Evolutionary conservation across 2,797 vertebrate genomes (phyloP).

Genomic region (Tangara arthus): DNA sequence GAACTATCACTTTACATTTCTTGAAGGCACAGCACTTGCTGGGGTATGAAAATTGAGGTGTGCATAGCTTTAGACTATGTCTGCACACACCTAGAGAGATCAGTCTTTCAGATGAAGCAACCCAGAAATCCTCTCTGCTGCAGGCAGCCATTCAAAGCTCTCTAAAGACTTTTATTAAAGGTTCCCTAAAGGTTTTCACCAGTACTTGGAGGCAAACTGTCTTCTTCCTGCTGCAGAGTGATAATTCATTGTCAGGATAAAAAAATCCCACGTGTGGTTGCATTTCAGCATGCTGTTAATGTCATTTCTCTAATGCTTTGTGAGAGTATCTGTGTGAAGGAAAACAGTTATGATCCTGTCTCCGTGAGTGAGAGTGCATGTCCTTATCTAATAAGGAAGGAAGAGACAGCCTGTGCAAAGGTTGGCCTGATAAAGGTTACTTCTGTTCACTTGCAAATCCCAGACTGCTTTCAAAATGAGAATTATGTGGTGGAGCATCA

Average conservation of each 20-base stretch:
- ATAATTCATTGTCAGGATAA: conserved; percentile 37
- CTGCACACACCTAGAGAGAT: conserved; percentile 45
- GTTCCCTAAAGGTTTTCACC: conserved; percentile 39
- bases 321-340: conserved; percentile 27
- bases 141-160: conserved; percentile 23
- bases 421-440: conserved; percentile 44
- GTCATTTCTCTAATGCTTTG: conserved; percentile 12
- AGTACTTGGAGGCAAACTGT: conserved; percentile 22
- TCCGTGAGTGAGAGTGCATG: not conserved
- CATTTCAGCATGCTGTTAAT: conserved; percentile 40
- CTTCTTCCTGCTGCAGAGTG: conserved; percentile 17
- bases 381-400: conserved; percentile 41
- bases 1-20: conserved; percentile 14
- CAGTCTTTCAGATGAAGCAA: not conserved
- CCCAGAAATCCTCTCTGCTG: conserved; percentile 7
- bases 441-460: conserved; percentile 13
- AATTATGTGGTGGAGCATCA: not conserved
- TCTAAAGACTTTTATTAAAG: conserved; percentile 37
- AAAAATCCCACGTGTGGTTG: conserved; percentile 34
- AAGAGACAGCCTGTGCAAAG: conserved; percentile 11
- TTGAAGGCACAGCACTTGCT: conserved; percentile 5
- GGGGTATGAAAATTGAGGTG: not conserved
- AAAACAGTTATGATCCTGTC: conserved; percentile 16
- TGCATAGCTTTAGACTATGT: not conserved
- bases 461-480: conserved; percentile 5